Base-by-base conservation (phyloP, 2,888 invertebrate genomes). In the Agrochola lota region DNA sequence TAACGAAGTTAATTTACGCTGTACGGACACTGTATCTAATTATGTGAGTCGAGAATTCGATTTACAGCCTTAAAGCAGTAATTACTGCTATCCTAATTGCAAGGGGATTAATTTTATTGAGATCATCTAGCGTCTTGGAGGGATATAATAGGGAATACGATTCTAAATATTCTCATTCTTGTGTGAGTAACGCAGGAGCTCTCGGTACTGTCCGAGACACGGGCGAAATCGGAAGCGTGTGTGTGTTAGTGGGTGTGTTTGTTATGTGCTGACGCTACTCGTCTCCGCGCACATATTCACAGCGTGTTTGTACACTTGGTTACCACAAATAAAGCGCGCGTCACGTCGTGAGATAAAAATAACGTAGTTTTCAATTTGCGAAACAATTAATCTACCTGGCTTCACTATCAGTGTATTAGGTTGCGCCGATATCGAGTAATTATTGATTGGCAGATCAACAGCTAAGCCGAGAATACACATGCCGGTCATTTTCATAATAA, bases 71-170 rank as follows among this genome's bases (percentile, higher is more conserved):
- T 83, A 66, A 15, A 81, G 73, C 82, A 81, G 83, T 85, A 81
- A 86, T 86, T 85, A 88, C 78, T 62, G 76, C 81, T 68, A 26
- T 64, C 69, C 62, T 88, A 81, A 87, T 88, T 83, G 83, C 62
- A 74, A 26, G 40, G 66, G 55, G 66, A 84, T 77, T 83, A 67
- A 81, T 84, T 80, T 71, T 60, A 80, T 80, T 82, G 75, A 66
- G 77, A 77, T 84, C 73, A 82, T 82, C 40, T 52, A 60, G 15
- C 9, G 26, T 67, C 52, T 35, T 30, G 52, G 55, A n/a, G 17
- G 26, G 11, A 20, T n/a, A 55, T 52, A 26, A 7, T 30, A 11
- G 9, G 35, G 17, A 12, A 8, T 23, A 23, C 9, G 4, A 3
- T 17, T 26, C 6, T 40, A 64, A 66, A 62, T 17, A 12, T 9